A percentile compares a stretch with the other conserved stretches of the same genome.
phyloP scores from a whole-genome alignment of 2,888 invertebrate genomes.

The Tiphia femorata region DNA sequence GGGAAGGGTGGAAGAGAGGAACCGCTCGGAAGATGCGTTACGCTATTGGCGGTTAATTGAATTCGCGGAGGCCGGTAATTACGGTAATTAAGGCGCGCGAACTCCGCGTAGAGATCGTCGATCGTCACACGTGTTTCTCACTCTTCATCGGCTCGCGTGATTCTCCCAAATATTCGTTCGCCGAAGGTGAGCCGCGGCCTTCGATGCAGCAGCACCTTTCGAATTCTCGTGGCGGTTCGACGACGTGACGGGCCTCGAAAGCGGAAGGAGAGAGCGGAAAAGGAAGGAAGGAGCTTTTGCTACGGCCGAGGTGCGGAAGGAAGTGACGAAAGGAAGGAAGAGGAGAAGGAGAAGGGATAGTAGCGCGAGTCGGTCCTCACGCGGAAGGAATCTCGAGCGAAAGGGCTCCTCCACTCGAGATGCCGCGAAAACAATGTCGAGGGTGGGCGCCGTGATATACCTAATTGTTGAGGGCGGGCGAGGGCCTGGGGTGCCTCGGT shows the following conservation, averaged over 20 bases:
- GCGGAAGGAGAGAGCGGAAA: background rate
- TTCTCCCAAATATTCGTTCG: no score
- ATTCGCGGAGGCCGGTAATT: background rate
- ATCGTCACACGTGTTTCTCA: no score
- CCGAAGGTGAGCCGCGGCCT: no score
- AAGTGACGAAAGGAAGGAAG: constrained; percentile 4
- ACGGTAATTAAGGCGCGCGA: constrained; percentile 2
- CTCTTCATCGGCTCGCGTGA: no score
- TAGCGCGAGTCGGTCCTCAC: constrained; percentile 31
- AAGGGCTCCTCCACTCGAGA: constrained; percentile 51
- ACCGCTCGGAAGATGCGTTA: background rate
- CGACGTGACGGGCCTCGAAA: background rate
- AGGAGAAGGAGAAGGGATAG: constrained; percentile 1
- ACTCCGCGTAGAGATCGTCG: no score
- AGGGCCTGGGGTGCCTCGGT: background rate
- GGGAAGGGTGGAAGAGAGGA: no score
- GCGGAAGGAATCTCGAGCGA: constrained; percentile 49
- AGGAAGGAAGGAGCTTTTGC: background rate
- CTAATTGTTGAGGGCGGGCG: constrained; percentile 49
- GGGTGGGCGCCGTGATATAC: constrained; percentile 50
- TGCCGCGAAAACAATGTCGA: constrained; percentile 53
- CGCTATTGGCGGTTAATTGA: background rate
- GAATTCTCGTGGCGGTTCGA: background rate
- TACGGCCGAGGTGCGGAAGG: background rate
- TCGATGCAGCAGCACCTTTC: no score